A percentile compares a stretch with the other conserved stretches of the same genome.
phyloP scores from a whole-genome alignment of 2,113 vertebrate genomes.

The Ceratotherium simum region DNA sequence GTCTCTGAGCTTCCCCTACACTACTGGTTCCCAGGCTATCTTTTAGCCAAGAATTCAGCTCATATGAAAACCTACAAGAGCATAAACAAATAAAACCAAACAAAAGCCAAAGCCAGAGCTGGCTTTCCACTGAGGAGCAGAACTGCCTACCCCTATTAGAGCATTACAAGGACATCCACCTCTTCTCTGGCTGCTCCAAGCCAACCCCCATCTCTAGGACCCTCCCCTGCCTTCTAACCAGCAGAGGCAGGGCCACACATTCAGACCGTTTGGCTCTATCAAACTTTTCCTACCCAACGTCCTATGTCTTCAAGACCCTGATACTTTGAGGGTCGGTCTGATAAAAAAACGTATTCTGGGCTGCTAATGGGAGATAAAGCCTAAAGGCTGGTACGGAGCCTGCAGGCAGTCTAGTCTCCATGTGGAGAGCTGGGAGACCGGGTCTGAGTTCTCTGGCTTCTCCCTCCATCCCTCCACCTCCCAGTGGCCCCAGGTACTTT shows the following conservation, averaged over 20 bases:
- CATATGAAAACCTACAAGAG: neutral
- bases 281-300: neutral
- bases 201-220: neutral
- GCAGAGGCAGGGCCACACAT: neutral
- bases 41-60: neutral
- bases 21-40: neutral
- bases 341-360: neutral
- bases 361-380: neutral
- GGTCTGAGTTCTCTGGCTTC: neutral
- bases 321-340: neutral
- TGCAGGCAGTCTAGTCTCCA: neutral
- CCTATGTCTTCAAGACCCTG: neutral
- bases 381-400: neutral
- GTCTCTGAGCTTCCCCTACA: neutral
- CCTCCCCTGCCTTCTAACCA: neutral
- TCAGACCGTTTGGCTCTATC: neutral
- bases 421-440: neutral
- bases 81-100: neutral
- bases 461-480: neutral
- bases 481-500: neutral
- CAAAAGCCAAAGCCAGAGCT: neutral
- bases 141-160: neutral
- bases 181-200: neutral
- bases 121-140: neutral
- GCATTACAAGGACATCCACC: accelerated